Base-by-base conservation (phyloP, 2,797 vertebrate species). In the Micromesistius poutassou region DNA sequence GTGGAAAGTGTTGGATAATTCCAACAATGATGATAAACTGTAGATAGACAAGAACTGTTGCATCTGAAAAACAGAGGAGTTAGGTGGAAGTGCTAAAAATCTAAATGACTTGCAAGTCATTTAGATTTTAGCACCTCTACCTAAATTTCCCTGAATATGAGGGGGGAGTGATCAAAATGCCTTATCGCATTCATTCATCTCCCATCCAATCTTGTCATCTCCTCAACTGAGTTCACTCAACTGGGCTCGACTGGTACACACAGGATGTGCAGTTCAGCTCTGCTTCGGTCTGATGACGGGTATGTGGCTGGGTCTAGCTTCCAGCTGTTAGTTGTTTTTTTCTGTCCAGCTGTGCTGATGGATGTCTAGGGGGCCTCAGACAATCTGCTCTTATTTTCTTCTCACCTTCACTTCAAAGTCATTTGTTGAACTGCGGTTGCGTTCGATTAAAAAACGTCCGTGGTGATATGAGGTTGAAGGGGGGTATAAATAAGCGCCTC, bases 351-450 rank as follows among this genome's bases (percentile, higher is more conserved):
- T 75, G 31, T 62, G 13, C 33, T 74, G 79, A 81, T 72, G 74
- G 33, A 25, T 66, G 66, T 75, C 62, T 73, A 46, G 77, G 73
- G 77, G 73, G 22, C 30, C 73, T 22, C 19, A 78, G 55, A 83
- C 50, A 22, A 50, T 70, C 8, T 74, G 77, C 31, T 75, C 70
- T 82, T 79, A 31, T 71, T 80, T 35, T 30, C 35, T 68, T 73
- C 80, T 33, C 28, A 70, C 71, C 14, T 78, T 42, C 1, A 78
- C 22, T 31, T 79, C 40, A 76, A 83, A 82, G 78, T 81, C 77
- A 77, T 76, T 76, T 71, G 76, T 68, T 68, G n/a, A 22, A 16
- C 46, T 8, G 55, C 55, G n/a, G 22, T n/a, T 62, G 55, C n/a
- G 55, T 62, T n/a, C 7, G 9, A 50, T 50, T 50, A 70, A 70